These are phyloP conservation scores for Bostrychus sinensis DNA, from an alignment of 2,113 vertebrate genomes.

Conservation along the genomic window DNA sequence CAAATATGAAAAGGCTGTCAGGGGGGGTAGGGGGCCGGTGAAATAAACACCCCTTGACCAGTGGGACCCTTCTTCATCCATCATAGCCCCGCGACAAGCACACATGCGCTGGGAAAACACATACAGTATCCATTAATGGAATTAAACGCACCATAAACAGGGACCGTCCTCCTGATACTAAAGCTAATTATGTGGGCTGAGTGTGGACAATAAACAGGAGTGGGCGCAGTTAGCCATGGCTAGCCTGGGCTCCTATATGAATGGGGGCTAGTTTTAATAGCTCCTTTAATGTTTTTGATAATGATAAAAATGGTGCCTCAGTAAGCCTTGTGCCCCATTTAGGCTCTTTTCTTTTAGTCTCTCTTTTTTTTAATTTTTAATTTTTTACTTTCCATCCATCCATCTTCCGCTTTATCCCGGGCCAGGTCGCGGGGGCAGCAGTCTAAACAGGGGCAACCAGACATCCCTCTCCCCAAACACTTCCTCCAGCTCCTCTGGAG, in stretches of 20 bases:
- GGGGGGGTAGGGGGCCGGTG: conserved; percentile 51
- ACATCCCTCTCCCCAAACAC: too few relatives aligned
- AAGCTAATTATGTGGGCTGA: conserved; percentile 58
- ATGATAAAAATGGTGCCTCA: too few relatives aligned
- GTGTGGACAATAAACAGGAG: conserved; percentile 23
- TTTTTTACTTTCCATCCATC: too few relatives aligned
- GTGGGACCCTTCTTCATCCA: conserved; percentile 53
- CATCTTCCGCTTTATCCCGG: too few relatives aligned
- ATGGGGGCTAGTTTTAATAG: neutral
- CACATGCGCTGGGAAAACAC: conserved; percentile 11
- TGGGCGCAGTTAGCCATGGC: neutral
- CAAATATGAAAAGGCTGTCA: conserved; percentile 67
- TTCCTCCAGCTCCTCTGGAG: too few relatives aligned
- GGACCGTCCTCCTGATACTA: conserved; percentile 35
- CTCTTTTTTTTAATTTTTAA: too few relatives aligned
- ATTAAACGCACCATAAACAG: conserved; percentile 33
- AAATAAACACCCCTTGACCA: conserved; percentile 73
- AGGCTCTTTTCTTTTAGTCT: too few relatives aligned
- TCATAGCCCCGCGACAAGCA: conserved; percentile 32
- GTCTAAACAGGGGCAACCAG: too few relatives aligned
- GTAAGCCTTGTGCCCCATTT: neutral
- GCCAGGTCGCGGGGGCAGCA: too few relatives aligned
- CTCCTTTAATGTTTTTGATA: neutral
- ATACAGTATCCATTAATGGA: conserved; percentile 52
- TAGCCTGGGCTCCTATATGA: neutral